phyloP scores from a whole-genome alignment of 92 coral and sea anemone species.

The Porites divaricata region DNA sequence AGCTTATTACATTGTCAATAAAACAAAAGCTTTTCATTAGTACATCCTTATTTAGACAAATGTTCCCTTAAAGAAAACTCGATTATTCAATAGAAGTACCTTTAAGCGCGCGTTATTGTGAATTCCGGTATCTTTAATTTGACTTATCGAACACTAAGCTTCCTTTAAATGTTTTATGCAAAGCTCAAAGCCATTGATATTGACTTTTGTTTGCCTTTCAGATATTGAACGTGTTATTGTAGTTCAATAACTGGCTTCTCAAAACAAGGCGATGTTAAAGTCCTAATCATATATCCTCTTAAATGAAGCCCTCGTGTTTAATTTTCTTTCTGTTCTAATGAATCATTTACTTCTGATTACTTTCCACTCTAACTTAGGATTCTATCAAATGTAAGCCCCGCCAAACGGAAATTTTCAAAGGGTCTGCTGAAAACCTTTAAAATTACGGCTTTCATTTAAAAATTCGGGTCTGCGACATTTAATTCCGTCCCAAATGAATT shows the following conservation, averaged over 20 bases:
- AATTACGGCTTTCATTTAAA: not conserved
- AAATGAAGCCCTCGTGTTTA: conserved; percentile 15
- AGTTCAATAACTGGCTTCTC: conserved; percentile 32
- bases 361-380: conserved; percentile 8
- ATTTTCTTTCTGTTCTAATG: not conserved
- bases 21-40: conserved; percentile 51
- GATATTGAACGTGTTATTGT: conserved; percentile 41
- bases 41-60: conserved; percentile 56
- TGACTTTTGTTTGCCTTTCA: conserved; percentile 41
- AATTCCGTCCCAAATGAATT: conserved; percentile 14
- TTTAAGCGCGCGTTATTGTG: conserved; percentile 33
- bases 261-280: conserved; percentile 35
- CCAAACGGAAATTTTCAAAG: conserved; percentile 31
- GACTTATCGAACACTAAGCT: conserved; percentile 28
- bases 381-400: conserved; percentile 30
- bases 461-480: not conserved
- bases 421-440: conserved; percentile 2
- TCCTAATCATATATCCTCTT: conserved; percentile 22
- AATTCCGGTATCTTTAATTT: conserved; percentile 56
- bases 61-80: conserved; percentile 48
- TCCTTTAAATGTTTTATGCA: conserved; percentile 36
- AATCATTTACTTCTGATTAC: conserved; percentile 7
- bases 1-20: conserved; percentile 56
- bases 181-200: conserved; percentile 32
- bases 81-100: conserved; percentile 35